Evolutionary conservation across 1,140 invertebrate species (phyloP).

Genomic region (Drosophila albomicans): DNA sequence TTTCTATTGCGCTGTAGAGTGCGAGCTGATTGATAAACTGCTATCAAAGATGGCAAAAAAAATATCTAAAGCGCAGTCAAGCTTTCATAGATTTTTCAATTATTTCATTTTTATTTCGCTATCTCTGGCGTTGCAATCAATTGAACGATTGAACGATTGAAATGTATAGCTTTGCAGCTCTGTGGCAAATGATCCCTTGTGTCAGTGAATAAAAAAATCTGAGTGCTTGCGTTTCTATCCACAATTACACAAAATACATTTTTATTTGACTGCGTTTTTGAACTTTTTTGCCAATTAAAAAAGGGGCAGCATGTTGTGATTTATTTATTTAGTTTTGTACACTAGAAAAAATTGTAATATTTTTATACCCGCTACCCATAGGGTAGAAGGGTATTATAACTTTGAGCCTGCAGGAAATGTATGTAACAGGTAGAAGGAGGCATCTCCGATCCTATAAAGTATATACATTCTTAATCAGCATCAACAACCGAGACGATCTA

Average conservation of each 20-base stretch:
- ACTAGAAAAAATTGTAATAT: no score
- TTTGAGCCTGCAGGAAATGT: no score
- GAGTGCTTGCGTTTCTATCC: neutral
- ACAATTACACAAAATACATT: neutral
- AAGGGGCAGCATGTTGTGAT: no score
- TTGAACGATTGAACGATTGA: neutral
- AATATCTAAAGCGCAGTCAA: neutral
- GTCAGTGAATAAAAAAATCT: neutral
- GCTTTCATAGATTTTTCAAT: conserved; percentile 2
- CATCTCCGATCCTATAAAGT: no score
- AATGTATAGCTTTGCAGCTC: neutral
- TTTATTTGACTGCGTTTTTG: no score
- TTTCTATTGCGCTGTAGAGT: neutral
- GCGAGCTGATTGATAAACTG: neutral
- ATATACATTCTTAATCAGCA: no score
- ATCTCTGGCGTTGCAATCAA: neutral
- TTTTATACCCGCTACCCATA: no score
- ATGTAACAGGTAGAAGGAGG: no score
- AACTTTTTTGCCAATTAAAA: no score
- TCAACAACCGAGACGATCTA: no score
- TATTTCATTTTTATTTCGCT: neutral
- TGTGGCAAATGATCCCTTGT: neutral
- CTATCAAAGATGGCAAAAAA: neutral
- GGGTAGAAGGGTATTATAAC: no score
- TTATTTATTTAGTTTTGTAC: no score